Conservation (phyloP, 2,797 vertebrate species). For the Phylloscopus collybita region DNA sequence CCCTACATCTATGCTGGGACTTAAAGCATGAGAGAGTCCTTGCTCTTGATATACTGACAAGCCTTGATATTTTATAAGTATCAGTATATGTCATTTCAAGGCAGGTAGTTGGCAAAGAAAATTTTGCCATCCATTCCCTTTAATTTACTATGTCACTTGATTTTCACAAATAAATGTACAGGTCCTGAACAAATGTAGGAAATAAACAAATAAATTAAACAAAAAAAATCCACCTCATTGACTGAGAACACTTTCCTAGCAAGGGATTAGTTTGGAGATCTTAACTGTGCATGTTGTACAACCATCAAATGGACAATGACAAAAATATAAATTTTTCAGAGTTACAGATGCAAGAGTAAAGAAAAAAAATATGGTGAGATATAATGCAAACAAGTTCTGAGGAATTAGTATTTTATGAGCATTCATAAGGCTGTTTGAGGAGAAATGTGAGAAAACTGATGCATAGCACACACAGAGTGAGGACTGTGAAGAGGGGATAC, state of each 20-base stretch:
- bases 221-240: not conserved
- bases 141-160: not conserved
- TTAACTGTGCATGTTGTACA: not conserved
- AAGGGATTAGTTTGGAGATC: not conserved
- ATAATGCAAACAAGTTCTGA: not conserved
- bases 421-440: not conserved
- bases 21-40: not conserved
- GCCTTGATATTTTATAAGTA: not conserved
- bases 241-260: not conserved
- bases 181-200: not conserved
- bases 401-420: not conserved
- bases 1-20: not conserved
- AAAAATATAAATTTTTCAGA: not conserved
- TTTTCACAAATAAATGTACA: not conserved
- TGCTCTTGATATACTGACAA: not conserved
- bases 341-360: not conserved
- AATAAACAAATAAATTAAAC: not conserved
- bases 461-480: not conserved
- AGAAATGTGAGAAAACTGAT: not conserved
- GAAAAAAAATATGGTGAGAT: not conserved
- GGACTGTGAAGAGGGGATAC: not conserved
- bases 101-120: not conserved
- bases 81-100: not conserved
- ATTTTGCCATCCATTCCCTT: not conserved
- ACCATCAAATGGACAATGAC: not conserved